Evolutionary conservation across 2,888 invertebrate species (phyloP).

Genomic region (Galerucella nymphaeae): DNA sequence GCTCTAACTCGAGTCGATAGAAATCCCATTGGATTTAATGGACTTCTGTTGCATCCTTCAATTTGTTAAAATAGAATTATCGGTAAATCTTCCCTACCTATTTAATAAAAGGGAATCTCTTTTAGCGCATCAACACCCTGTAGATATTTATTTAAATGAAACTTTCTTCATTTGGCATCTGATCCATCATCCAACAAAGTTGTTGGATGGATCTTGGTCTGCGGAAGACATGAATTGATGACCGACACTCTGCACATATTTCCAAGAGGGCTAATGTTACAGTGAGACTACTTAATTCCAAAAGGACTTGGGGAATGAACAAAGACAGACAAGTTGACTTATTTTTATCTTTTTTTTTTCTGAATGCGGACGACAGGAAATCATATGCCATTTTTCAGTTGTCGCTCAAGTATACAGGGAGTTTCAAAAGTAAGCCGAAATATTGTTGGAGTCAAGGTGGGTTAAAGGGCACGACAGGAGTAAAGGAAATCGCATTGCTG

Average conservation of each 20-base stretch:
- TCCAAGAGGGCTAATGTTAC: slow-evolving; percentile 38
- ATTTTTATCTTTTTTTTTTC: slow-evolving; percentile 20
- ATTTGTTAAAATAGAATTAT: slow-evolving; percentile 4
- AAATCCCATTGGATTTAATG: slow-evolving; percentile 7
- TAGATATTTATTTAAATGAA: slow-evolving; percentile 38
- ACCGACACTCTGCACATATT: slow-evolving; percentile 31
- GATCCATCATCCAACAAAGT: slow-evolving; percentile 40
- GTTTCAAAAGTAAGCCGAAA: too few relatives aligned
- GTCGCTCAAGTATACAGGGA: too few relatives aligned
- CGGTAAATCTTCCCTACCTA: not conserved
- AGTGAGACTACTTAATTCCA: slow-evolving; percentile 36
- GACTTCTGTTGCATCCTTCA: slow-evolving; percentile 5
- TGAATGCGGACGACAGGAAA: slow-evolving; percentile 29
- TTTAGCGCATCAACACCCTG: not conserved
- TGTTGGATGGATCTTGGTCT: slow-evolving; percentile 39
- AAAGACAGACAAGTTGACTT: not conserved
- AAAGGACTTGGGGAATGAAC: slow-evolving; percentile 16
- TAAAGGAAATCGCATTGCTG: too few relatives aligned
- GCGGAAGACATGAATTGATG: slow-evolving; percentile 49
- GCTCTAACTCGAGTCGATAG: slow-evolving; percentile 6
- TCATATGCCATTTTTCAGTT: slow-evolving; percentile 31
- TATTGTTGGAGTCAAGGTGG: too few relatives aligned
- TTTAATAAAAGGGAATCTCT: not conserved
- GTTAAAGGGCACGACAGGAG: too few relatives aligned
- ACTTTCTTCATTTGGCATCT: slow-evolving; percentile 33